A percentile compares a stretch with the other conserved stretches of the same genome.
phyloP scores from a whole-genome alignment of 1,140 invertebrate genomes.

The Drosophila tani region DNA sequence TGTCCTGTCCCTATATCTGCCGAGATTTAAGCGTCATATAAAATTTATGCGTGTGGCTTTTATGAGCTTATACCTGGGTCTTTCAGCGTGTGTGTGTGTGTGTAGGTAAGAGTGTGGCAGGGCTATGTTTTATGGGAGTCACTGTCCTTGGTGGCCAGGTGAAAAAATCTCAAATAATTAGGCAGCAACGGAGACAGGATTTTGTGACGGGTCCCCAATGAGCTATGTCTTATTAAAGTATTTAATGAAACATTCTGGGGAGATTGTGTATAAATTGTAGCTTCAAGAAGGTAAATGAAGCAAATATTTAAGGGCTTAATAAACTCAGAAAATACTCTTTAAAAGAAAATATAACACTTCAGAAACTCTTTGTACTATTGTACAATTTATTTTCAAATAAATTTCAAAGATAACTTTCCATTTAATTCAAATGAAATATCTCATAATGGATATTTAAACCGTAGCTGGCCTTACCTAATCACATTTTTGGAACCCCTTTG shows the following conservation, averaged over 20 bases:
- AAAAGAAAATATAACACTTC: too few relatives aligned
- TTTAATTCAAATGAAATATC: background rate
- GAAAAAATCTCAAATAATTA: constrained; percentile 45
- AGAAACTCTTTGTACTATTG: background rate
- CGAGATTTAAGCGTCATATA: constrained; percentile 80
- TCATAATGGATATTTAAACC: background rate
- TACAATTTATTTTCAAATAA: background rate
- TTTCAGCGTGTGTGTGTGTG: constrained; percentile 11
- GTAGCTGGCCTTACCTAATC: background rate
- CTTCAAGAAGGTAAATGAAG: background rate
- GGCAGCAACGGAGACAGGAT: constrained; percentile 11
- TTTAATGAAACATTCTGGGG: constrained; percentile 20
- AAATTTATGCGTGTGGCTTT: constrained; percentile 79
- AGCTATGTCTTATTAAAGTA: constrained; percentile 33
- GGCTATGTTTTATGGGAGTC: constrained; percentile 48
- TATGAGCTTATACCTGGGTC: constrained; percentile 38
- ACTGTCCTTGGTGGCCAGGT: constrained; percentile 33
- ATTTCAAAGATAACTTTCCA: too few relatives aligned
- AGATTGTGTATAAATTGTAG: background rate
- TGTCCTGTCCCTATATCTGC: constrained; percentile 60
- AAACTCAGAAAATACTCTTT: too few relatives aligned
- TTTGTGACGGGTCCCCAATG: constrained; percentile 12
- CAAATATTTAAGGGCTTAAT: background rate
- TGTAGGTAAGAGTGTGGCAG: constrained; percentile 18
- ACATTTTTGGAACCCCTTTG: background rate